Conservation (phyloP, 2,888 invertebrate genomes). For the Hydropsyche betteni region DNA sequence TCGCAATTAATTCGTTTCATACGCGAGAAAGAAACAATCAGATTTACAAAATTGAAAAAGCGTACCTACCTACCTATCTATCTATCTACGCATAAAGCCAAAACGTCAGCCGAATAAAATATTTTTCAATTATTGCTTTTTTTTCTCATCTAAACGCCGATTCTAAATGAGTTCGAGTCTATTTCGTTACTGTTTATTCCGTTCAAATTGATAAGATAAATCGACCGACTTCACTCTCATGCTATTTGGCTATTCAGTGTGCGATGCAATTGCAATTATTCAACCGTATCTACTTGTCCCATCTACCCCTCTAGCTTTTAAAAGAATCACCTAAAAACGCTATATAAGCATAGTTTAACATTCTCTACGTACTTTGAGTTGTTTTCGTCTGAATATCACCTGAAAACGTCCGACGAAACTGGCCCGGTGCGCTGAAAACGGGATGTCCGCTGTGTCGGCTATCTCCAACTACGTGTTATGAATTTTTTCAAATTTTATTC, state of each 20-base stretch:
- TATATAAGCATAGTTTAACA: not conserved
- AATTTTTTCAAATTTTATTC: not conserved
- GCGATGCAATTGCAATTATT: slow-evolving; percentile 49
- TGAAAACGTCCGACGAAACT: slow-evolving; percentile 11
- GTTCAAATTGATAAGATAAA: slow-evolving; percentile 46
- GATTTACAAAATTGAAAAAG: not conserved
- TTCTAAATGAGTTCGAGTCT: not conserved
- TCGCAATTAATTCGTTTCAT: not conserved
- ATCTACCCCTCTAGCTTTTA: slow-evolving; percentile 37
- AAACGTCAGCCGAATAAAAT: too few species aligned
- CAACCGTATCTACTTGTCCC: slow-evolving; percentile 49
- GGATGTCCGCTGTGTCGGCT: slow-evolving; percentile 12
- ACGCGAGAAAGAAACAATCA: not conserved
- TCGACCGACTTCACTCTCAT: slow-evolving; percentile 38
- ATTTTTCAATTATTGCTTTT: too few species aligned
- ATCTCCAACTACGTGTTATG: slow-evolving; percentile 7
- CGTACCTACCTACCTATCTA: not conserved
- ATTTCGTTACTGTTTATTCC: slow-evolving; percentile 12
- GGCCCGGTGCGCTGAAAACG: slow-evolving; percentile 11
- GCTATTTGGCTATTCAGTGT: slow-evolving; percentile 44
- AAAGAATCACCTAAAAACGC: slow-evolving; percentile 18
- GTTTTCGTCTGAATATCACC: not conserved
- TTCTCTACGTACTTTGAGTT: not conserved
- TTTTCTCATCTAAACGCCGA: too few species aligned
- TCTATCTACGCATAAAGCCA: not conserved